Evolutionary conservation across 2,113 vertebrate genomes (phyloP), one percentile per base, ranked within the genome.

Genomic region (Chauna torquata): DNA sequence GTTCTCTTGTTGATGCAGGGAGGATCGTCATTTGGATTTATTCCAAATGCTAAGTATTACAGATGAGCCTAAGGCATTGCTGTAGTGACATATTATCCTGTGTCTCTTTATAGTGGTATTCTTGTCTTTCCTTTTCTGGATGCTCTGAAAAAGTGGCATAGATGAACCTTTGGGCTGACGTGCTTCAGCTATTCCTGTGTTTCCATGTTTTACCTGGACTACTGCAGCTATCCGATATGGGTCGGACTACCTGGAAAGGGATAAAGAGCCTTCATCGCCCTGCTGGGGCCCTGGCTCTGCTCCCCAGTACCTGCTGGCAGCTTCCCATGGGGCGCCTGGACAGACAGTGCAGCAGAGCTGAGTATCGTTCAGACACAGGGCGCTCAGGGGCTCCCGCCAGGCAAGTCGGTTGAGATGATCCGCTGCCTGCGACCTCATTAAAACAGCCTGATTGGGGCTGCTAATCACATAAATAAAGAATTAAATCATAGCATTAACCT

Each of bases 401-500:
- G 59, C 55, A 1, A 86, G 80, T 68, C 2, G 0, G 77, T 72
- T 82, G 81, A 87, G 75, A 82, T 82, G 94, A 96, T 95, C 75
- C 1, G 16, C 89, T 85, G 44, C 84, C 91, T 95, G 64, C 0
- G 47, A 92, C 86, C 94, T 96, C 96, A 92, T 95, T 95, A 96
- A 92, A 93, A 77, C 66, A 87, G 77, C 65, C 85, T 96, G 94
- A 97, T 22, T 94, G 45, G 94, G 62, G 44, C 87, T 87, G 83
- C 90, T 96, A 96, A 96, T 92, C 92, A 85, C 66, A 96, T 92
- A 97, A 96, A 96, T 95, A 96, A 97, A 96, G 91, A 92, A 96
- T 95, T 93, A 95, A 97, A 92, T 96, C 79, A 97, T 72, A 92
- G 93, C 94, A 97, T 96, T 96, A 97, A 96, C 94, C 91, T 96